phyloP scores from a whole-genome alignment of 2,113 vertebrate genomes.

The Oxygymnocypris stewartii region DNA sequence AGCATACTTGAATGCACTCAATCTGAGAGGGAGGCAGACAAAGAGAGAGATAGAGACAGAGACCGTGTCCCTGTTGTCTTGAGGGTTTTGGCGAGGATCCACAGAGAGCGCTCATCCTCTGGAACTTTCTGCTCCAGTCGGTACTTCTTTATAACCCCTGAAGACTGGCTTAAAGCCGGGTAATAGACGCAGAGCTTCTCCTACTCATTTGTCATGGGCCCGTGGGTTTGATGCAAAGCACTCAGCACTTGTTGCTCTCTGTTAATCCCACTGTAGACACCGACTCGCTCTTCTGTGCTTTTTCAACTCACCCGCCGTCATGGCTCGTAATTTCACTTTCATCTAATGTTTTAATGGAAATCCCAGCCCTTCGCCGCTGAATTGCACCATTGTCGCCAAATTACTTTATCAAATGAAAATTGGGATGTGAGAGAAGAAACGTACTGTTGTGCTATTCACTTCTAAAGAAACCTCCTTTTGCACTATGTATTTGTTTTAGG shows the following conservation, averaged over 20 bases:
- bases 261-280: constrained; percentile 77
- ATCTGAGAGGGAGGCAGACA: constrained; percentile 14
- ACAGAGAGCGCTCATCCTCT: constrained; percentile 23
- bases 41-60: constrained; percentile 23
- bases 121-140: constrained; percentile 60
- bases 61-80: constrained; percentile 13
- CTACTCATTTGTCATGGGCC: constrained; percentile 77
- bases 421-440: constrained; percentile 35
- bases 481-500: constrained; percentile 41
- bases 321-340: constrained; percentile 76
- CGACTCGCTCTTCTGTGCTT: constrained; percentile 51
- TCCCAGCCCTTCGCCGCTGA: constrained; percentile 65
- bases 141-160: constrained; percentile 75
- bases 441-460: constrained; percentile 62
- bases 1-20: constrained; percentile 38
- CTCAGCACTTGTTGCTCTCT: constrained; percentile 76
- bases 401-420: constrained; percentile 72
- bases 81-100: constrained; percentile 21
- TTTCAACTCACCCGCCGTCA: constrained; percentile 68
- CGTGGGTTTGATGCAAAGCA: constrained; percentile 75
- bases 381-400: constrained; percentile 71
- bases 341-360: constrained; percentile 79
- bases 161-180: constrained; percentile 72
- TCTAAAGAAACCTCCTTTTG: constrained; percentile 55
- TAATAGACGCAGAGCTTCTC: constrained; percentile 75